Percentiles rank a stretch among this genome's conserved stretches.
Conservation (phyloP, 2,797 vertebrate species). For the Fundulus diaphanus region DNA sequence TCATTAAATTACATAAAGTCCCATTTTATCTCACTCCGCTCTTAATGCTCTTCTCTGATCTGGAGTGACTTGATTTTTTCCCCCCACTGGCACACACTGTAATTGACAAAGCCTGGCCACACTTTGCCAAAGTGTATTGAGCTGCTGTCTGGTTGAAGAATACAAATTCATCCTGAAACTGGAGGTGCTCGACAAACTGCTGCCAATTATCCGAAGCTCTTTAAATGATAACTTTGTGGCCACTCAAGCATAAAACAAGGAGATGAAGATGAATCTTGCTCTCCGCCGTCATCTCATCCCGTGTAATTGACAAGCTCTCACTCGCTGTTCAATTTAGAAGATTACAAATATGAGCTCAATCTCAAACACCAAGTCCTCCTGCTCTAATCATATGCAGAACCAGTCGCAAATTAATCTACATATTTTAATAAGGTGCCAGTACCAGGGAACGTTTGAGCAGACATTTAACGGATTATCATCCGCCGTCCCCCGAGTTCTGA, state of each 20-base stretch:
- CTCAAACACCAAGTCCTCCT: slow-evolving; percentile 90
- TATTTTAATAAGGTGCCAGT: slow-evolving; percentile 90
- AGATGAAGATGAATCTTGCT: slow-evolving; percentile 96
- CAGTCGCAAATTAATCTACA: slow-evolving; percentile 94
- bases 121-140: slow-evolving; percentile 77
- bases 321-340: slow-evolving; percentile 94
- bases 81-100: slow-evolving; percentile 55
- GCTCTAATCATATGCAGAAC: slow-evolving; percentile 87
- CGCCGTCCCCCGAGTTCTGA: slow-evolving; percentile 84
- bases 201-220: slow-evolving; percentile 92
- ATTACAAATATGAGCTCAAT: slow-evolving; percentile 95
- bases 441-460: slow-evolving; percentile 89
- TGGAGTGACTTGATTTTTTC: slow-evolving; percentile 76
- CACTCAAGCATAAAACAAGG: slow-evolving; percentile 95
- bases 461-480: slow-evolving; percentile 93
- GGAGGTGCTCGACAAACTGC: slow-evolving; percentile 86
- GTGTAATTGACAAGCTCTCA: slow-evolving; percentile 98
- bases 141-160: slow-evolving; percentile 75
- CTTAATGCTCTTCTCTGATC: slow-evolving; percentile 74
- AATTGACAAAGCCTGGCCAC: slow-evolving; percentile 80
- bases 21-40: slow-evolving; percentile 73
- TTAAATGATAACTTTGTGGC: slow-evolving; percentile 92
- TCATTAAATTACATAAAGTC: slow-evolving; percentile 75
- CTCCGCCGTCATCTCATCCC: slow-evolving; percentile 95
- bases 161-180: slow-evolving; percentile 86